phyloP scores from a whole-genome alignment of 2,113 vertebrate species.

The Montifringilla adamsi region DNA sequence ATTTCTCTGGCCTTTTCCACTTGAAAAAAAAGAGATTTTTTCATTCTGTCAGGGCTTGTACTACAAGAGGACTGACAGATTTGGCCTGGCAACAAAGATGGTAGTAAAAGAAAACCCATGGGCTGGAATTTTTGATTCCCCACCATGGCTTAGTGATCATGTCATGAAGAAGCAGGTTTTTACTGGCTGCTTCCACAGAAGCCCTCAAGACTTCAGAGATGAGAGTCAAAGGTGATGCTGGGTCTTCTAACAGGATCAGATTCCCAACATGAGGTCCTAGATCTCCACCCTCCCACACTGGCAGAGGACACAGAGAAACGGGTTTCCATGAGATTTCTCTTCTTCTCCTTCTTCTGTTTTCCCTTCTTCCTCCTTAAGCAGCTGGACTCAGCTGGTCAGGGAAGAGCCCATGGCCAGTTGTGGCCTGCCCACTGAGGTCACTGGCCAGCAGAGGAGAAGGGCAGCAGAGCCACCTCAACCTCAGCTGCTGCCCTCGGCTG shows the following conservation, averaged over 20 bases:
- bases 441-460: not conserved
- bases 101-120: fast-evolving
- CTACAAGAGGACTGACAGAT: not conserved
- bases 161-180: not conserved
- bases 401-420: not conserved
- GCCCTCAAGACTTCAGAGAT: not conserved
- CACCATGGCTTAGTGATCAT: not conserved
- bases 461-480: not conserved
- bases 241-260: not conserved
- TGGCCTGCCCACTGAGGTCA: not conserved
- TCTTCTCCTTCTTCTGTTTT: not conserved
- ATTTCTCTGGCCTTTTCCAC: not conserved
- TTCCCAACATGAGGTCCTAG: fast-evolving
- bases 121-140: not conserved
- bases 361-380: too few relatives aligned
- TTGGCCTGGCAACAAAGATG: not conserved
- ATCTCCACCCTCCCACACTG: not conserved
- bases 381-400: not conserved
- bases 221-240: not conserved
- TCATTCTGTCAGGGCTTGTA: not conserved
- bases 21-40: not conserved
- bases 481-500: fast-evolving
- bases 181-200: not conserved
- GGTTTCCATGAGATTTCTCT: fast-evolving
- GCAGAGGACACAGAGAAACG: not conserved